Percentiles rank a stretch among this genome's conserved stretches.
Evolutionary conservation across 2,797 vertebrate genomes (phyloP).

Genomic region (Parauchenoglanis punctatus): DNA sequence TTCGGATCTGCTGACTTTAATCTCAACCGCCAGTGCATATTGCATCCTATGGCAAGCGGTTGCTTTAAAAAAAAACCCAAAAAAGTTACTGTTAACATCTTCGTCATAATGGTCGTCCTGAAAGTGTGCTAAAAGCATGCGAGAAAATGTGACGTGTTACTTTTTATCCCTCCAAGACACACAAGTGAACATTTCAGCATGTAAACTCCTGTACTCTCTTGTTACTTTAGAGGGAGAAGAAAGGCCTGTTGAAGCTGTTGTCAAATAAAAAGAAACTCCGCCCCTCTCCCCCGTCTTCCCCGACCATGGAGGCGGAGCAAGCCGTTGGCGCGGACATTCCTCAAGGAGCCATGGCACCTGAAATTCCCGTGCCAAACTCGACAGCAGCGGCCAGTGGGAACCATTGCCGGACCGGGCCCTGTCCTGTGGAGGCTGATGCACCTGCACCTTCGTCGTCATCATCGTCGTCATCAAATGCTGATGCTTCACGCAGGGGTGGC

Average conservation of each 20-base stretch:
- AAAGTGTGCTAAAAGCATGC: background rate
- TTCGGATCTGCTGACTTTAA: background rate
- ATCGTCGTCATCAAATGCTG: conserved; percentile 56
- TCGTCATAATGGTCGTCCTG: background rate
- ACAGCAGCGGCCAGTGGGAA: conserved; percentile 39
- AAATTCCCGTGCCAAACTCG: conserved; percentile 67
- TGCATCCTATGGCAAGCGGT: background rate
- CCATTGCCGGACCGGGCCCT: conserved; percentile 65
- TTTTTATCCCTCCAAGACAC: background rate
- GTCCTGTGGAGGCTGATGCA: conserved; percentile 73
- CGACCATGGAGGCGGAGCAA: conserved; percentile 89
- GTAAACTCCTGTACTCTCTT: background rate
- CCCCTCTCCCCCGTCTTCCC: conserved; percentile 90
- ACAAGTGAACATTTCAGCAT: background rate
- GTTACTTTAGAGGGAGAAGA: conserved; percentile 89
- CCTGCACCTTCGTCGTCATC: conserved; percentile 61
- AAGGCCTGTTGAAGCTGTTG: conserved; percentile 91
- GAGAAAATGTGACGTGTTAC: background rate
- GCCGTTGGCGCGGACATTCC: conserved; percentile 73
- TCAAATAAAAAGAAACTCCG: conserved; percentile 94
- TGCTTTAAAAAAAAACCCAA: background rate
- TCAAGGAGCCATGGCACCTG: conserved; percentile 86
- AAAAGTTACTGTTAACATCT: too few relatives aligned
- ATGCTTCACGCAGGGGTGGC: conserved; percentile 77
- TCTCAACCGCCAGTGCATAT: background rate